Conservation (phyloP, 2,113 vertebrate genomes). For the Chaetops frenatus region DNA sequence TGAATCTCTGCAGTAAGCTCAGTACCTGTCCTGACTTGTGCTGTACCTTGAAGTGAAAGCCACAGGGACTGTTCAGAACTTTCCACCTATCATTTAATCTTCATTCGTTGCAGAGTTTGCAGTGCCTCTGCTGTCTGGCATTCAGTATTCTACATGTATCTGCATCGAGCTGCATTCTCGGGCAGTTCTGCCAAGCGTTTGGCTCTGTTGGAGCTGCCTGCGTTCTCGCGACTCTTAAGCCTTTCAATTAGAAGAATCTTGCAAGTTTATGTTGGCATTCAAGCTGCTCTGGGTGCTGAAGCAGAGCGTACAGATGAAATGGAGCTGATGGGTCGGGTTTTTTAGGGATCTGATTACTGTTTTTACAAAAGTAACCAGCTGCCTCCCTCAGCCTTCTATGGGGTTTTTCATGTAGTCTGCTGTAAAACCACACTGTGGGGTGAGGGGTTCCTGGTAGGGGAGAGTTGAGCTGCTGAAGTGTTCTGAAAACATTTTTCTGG, state of each 20-base stretch:
- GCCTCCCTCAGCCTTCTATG: neutral
- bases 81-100: neutral
- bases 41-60: neutral
- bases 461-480: neutral
- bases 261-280: slow-evolving; percentile 29
- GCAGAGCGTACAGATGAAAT: neutral
- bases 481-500: neutral
- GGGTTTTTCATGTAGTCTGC: neutral
- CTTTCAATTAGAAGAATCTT: slow-evolving; percentile 31
- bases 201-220: slow-evolving; percentile 1
- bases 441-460: neutral
- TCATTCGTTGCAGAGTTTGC: neutral
- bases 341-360: neutral
- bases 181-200: neutral
- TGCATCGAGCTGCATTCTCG: neutral
- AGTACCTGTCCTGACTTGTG: neutral
- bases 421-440: rapidly evolving
- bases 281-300: neutral
- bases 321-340: neutral
- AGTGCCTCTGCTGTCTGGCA: neutral
- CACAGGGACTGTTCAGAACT: neutral
- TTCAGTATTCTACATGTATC: neutral
- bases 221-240: neutral
- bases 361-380: neutral
- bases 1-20: neutral